Conservation (phyloP, 2,113 vertebrate genomes). For the Agapornis roseicollis region DNA sequence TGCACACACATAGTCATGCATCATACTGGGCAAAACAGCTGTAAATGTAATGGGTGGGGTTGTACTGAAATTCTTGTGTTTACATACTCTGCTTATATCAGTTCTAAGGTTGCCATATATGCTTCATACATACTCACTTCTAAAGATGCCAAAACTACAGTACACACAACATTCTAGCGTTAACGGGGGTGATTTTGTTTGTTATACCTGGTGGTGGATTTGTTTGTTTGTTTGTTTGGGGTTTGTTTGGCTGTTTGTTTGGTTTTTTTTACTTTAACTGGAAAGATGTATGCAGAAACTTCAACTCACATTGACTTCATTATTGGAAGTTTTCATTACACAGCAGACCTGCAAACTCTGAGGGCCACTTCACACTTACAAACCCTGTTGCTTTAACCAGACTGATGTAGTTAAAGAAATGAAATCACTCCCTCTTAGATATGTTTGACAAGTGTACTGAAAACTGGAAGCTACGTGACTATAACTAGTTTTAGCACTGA, state of each 20-base stretch:
- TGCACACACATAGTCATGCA: neutral
- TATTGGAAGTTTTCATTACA: neutral
- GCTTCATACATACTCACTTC: neutral
- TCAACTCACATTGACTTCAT: neutral
- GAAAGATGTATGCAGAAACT: neutral
- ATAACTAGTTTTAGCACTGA: neutral
- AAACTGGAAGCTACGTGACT: neutral
- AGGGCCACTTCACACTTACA: neutral
- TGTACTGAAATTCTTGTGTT: neutral
- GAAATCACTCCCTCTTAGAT: neutral
- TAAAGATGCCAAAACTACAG: neutral
- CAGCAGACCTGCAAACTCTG: neutral
- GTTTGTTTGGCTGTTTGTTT: neutral
- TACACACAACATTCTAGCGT: neutral
- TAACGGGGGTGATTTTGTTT: neutral
- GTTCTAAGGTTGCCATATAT: neutral
- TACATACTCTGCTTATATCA: neutral
- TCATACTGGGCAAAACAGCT: neutral
- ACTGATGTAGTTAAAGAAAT: neutral
- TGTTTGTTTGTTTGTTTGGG: neutral
- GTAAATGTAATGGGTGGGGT: neutral
- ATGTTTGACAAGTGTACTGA: neutral
- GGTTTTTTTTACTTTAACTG: neutral
- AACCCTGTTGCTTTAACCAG: neutral
- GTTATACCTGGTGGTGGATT: neutral